Evolutionary conservation across 2,113 vertebrate species (phyloP), one percentile per base, ranked within the genome.

Genomic region (Tragelaphus scriptus): DNA sequence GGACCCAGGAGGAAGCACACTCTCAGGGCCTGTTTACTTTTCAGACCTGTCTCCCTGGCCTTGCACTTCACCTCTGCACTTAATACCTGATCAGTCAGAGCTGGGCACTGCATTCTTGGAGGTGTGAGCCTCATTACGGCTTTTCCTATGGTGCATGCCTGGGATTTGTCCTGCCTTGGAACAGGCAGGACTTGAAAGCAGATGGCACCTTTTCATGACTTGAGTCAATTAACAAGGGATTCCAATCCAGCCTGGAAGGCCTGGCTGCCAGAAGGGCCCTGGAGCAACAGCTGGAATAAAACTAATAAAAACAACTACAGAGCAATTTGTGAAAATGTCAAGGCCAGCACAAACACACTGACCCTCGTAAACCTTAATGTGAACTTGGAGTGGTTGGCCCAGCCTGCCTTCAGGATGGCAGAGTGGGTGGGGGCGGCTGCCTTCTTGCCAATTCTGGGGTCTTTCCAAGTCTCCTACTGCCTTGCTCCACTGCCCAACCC

Each of bases 211-310:
- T 96, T 88, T 95, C 91, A 75, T 80, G 89, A 82, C 93, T 89
- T 90, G 93, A 97, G 91, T 97, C 95, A 85, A 92, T 97, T 97
- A 97, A 92, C 87, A 40, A 88, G 94, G 56, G 85, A 96, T 88
- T 97, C 95, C 86, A 95, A 92, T 40, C 77, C 0, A 11, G 79
- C 91, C 92, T 95, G 86, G 94, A 84, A 86, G 84, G 68, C 30
- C 87, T 5, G 12, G 89, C 53, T 91, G 77, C 84, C 86, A 65
- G 71, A 79, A 96, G 94, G 80, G 65, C 90, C 80, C 91, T 86
- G 90, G 79, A 92, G 87, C 91, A 95, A 94, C 97, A 93, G 87
- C 95, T 97, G 98, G 93, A 97, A 96, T 90, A 89, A 94, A 96
- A 95, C 77, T 95, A 95, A 96, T 97, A 93, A 96, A 98, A 98